Base-by-base conservation (phyloP, 2,113 vertebrate species). In the Halichoerus grypus region DNA sequence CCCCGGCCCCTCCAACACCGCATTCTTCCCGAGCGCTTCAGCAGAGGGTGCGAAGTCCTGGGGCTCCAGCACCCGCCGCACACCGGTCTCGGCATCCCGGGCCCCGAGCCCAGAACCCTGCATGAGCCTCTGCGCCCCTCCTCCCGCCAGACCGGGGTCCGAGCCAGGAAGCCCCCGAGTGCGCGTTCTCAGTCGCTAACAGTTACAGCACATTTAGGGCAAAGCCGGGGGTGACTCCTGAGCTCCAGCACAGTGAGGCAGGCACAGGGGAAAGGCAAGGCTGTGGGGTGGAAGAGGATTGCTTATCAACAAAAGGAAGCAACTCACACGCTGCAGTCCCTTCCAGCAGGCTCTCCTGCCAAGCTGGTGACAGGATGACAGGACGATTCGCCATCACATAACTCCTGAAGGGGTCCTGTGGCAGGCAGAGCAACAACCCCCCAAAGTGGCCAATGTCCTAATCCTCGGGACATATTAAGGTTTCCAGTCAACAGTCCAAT, bases 321-420 rank as follows among this genome's bases (percentile, higher is more conserved):
- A n/a, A 57, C 69, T 84, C 65, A 80, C 82, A 72, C 33, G 79
- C 33, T n/a, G 74, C 28, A 19, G 57, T 2, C 77, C 67, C 82
- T 92, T 71, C 67, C 59, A 39, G 31, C 16, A 59, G 76, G 63
- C 22, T 33, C 28, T n/a, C 83, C 94, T 94, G n/a, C 61, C 88
- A 91, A 91, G 51, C 51, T 61, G 26, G 53, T 63, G 8, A 91
- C 46, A 69, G 51, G 51, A 33, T 5, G 8, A 6, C 39, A n/a
- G 28, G 33, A 12, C 8, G 53, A 46, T 7, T 24, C 21, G 18
- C 69, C 10, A 36, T 28, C 33, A 59, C 42, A 9, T 1, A 14
- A 16, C 22, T 26, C 31, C 18, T 3, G 1, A 46, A 19, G 0
- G 36, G 51, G 13, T 55, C 13, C 51, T 10, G 8, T 13, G n/a